Base-by-base conservation (phyloP, 1,140 invertebrate genomes). In the Drosophila sp. region DNA sequence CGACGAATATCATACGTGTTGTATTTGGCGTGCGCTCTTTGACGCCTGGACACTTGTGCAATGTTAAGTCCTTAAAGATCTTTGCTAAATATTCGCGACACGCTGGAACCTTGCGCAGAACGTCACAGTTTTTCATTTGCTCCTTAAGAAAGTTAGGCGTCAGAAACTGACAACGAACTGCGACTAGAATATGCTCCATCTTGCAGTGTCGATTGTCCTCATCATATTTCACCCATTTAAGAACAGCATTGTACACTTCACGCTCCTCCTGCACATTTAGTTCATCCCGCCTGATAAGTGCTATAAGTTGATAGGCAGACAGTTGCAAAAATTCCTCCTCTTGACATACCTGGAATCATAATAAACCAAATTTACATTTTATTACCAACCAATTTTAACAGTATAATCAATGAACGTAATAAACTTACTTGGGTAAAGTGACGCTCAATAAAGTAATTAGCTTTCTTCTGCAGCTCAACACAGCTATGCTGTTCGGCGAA, bases 401-500 rank as follows among this genome's bases (percentile, higher is more conserved):
- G 21, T 21, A 1, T 21, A 21, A 21, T 21, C 1, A 46, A 36
- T 46, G 25, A 51, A 43, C 25, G 3, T 14, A 38, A 53, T 29
- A 18, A 6, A 61, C 72, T 76, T 81, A 87, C 96, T 93, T 97
- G 96, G 65, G 95, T 95, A 90, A 98, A 98, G 93, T 98, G 95
- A 74, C 97, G 95, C 83, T 97, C 95, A 59, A 98, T 98, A 90
- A 97, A 98, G 78, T 96, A 94, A 91, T 97, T 96, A 2, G 97
- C 97, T 92, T 97, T 97, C 69, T 95, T 94, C 89, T 96, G 95
- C 36, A 98, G 93, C 38, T 96, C 95, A 16, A 94, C 93, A 91
- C 97, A 98, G 21, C 97, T 96, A 90, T 98, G 97, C 89, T 97
- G 97, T 90, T 97, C 96, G 0, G 97, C 97, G 93, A 98, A 98